phyloP scores from a whole-genome alignment of 2,113 vertebrate genomes.

The Oncorhynchus mykiss region DNA sequence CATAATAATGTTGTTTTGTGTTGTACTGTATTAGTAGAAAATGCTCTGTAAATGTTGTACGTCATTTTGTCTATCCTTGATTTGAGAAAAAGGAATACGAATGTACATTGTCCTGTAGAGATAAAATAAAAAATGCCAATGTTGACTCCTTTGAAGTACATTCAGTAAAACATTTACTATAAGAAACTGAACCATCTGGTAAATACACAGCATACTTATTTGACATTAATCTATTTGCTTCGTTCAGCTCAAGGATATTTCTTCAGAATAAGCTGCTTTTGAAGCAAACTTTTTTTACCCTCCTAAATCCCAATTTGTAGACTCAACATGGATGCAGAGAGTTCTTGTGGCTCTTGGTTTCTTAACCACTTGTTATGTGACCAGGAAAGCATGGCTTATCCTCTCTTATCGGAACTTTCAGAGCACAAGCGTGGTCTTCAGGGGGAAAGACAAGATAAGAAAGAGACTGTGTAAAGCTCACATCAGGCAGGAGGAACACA shows the following conservation, averaged over 20 bases:
- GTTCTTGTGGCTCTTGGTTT: slow-evolving; percentile 60
- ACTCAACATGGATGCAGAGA: slow-evolving; percentile 54
- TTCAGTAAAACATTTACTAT: slow-evolving; percentile 40
- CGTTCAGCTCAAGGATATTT: slow-evolving; percentile 46
- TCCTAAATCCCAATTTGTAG: slow-evolving; percentile 44
- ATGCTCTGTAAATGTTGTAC: not conserved
- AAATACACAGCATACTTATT: slow-evolving; percentile 31
- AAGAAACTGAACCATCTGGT: slow-evolving; percentile 31
- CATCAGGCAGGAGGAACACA: slow-evolving; percentile 42
- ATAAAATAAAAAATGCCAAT: slow-evolving; percentile 18
- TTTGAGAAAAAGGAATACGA: not conserved
- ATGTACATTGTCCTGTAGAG: not conserved
- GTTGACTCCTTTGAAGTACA: slow-evolving; percentile 29
- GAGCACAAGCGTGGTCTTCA: slow-evolving; percentile 54
- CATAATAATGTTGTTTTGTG: not conserved
- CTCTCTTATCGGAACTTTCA: slow-evolving; percentile 67
- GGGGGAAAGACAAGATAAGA: slow-evolving; percentile 57
- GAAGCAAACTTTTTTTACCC: slow-evolving; percentile 19
- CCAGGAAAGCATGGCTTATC: slow-evolving; percentile 71
- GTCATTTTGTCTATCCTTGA: not conserved
- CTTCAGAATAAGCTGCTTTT: slow-evolving; percentile 37
- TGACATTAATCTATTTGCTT: slow-evolving; percentile 44
- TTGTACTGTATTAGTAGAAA: not conserved
- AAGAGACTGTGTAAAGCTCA: slow-evolving; percentile 55
- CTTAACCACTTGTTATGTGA: slow-evolving; percentile 71